phyloP scores from a whole-genome alignment of 2,797 vertebrate genomes.

The Euthynnus affinis region DNA sequence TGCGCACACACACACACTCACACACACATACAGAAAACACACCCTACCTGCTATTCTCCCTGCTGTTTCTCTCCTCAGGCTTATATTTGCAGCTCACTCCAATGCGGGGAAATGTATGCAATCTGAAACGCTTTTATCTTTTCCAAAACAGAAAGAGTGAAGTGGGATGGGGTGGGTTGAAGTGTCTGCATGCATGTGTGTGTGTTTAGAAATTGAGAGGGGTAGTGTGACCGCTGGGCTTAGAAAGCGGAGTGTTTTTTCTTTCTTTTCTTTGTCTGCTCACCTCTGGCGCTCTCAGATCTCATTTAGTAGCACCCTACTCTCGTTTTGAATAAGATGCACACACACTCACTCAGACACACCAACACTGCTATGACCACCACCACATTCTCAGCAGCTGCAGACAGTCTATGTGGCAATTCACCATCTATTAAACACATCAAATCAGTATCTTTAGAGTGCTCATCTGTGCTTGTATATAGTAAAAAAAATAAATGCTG shows the following conservation, averaged over 20 bases:
- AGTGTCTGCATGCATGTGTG: slow-evolving; percentile 21
- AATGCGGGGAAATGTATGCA: slow-evolving; percentile 39
- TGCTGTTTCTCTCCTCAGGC: slow-evolving; percentile 30
- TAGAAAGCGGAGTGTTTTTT: slow-evolving; percentile 25
- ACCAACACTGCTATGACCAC: slow-evolving; percentile 9
- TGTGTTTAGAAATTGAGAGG: background rate
- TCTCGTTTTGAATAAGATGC: slow-evolving; percentile 22
- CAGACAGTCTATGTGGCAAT: slow-evolving; percentile 1
- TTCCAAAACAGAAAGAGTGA: slow-evolving; percentile 47
- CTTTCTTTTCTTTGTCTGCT: slow-evolving; percentile 49
- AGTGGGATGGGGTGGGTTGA: slow-evolving; percentile 11
- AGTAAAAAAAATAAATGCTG: slow-evolving; percentile 6
- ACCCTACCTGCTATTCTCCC: background rate
- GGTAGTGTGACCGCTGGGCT: slow-evolving; percentile 24
- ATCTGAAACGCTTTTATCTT: slow-evolving; percentile 65
- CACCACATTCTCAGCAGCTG: slow-evolving; percentile 13
- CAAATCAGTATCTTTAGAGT: background rate
- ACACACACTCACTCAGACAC: slow-evolving; percentile 7
- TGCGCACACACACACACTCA: background rate
- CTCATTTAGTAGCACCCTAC: slow-evolving; percentile 3
- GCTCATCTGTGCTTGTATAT: background rate
- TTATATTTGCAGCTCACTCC: slow-evolving; percentile 48
- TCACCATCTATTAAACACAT: slow-evolving; percentile 26
- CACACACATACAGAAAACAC: background rate
- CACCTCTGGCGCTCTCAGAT: slow-evolving; percentile 45